Conservation (phyloP, 2,888 invertebrate species). For the Hirudinaria manillensis region DNA sequence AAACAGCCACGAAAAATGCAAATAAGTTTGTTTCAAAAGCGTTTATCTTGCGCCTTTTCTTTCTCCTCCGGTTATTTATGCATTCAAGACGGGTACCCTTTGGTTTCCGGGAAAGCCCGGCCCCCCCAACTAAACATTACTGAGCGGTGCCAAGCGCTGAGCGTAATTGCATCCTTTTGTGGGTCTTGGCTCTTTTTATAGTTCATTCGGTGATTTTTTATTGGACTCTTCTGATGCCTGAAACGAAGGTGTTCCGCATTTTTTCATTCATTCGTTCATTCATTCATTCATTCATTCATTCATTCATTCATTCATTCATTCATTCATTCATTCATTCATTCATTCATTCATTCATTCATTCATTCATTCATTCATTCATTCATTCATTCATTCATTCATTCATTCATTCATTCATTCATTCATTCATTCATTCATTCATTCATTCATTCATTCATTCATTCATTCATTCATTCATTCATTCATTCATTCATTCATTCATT, state of each 20-base stretch:
- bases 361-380: not conserved
- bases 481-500: not conserved
- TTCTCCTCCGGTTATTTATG: too few species aligned
- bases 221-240: not conserved
- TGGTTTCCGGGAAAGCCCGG: too few species aligned
- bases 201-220: conserved; percentile 1
- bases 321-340: not conserved
- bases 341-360: not conserved
- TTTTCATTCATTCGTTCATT: not conserved
- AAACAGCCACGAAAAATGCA: too few species aligned
- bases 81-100: too few species aligned
- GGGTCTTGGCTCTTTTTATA: not conserved
- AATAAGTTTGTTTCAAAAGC: too few species aligned
- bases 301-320: not conserved
- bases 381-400: not conserved
- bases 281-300: not conserved
- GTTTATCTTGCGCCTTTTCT: too few species aligned
- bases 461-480: not conserved
- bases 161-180: too few species aligned
- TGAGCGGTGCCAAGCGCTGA: too few species aligned
- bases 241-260: not conserved
- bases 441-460: not conserved
- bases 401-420: not conserved
- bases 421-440: not conserved
- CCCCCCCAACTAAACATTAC: too few species aligned